Percentiles rank a stretch among this genome's conserved stretches.
These are phyloP conservation scores for Nephrotoma flavescens DNA, from an alignment of 2,888 invertebrate species.

Conservation along the genomic window DNA sequence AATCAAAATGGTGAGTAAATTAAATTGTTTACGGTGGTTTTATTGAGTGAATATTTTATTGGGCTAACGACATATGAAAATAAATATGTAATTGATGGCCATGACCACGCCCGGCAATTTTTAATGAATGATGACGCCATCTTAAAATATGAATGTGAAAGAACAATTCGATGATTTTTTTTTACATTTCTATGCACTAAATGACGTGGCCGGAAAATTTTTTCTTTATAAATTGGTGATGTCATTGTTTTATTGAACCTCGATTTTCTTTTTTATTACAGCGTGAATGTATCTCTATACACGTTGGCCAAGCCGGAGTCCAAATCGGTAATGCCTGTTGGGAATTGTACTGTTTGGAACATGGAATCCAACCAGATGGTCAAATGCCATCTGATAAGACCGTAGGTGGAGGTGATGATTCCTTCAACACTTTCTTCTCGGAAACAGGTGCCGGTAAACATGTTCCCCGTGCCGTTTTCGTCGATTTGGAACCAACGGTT, in stretches of 20 bases:
- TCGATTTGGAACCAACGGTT: slow-evolving; percentile 92
- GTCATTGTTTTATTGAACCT: neutral
- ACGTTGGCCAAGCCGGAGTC: slow-evolving; percentile 71
- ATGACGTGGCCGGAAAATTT: neutral
- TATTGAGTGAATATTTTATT: neutral
- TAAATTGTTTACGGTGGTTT: neutral
- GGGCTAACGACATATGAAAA: neutral
- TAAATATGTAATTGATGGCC: neutral
- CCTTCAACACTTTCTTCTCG: slow-evolving; percentile 88
- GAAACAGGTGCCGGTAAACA: slow-evolving; percentile 94
- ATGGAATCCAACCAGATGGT: slow-evolving; percentile 85
- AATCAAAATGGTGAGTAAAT: slow-evolving; percentile 27
- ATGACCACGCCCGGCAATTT: neutral
- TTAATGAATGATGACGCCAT: neutral
- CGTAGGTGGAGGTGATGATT: slow-evolving; percentile 81
- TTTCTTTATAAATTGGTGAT: neutral
- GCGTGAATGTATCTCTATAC: slow-evolving; percentile 68
- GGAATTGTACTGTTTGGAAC: slow-evolving; percentile 78
- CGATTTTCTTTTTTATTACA: slow-evolving; percentile 21
- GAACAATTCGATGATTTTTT: neutral
- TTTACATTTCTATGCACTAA: neutral
- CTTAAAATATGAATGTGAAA: neutral
- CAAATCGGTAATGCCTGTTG: slow-evolving; percentile 85
- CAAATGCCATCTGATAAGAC: slow-evolving; percentile 91
- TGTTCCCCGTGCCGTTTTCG: slow-evolving; percentile 86